phyloP scores from a whole-genome alignment of 2,113 vertebrate genomes.

The Rhabdomys dilectus region DNA sequence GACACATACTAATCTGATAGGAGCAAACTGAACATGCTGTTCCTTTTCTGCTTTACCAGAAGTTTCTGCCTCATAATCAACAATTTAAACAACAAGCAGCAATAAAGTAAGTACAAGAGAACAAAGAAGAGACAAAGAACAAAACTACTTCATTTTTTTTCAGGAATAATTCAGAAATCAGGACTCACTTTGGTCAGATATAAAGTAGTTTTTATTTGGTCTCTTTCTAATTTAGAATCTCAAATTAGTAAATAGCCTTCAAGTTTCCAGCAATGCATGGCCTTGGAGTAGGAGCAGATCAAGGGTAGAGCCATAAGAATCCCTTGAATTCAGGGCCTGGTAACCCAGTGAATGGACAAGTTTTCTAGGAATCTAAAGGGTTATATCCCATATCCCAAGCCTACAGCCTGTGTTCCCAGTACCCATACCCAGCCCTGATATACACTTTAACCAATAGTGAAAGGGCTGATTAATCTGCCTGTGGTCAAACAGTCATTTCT shows the following conservation, averaged over 20 bases:
- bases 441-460: conserved; percentile 2
- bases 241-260: conserved; percentile 17
- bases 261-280: neutral
- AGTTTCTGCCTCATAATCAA: neutral
- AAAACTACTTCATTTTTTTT: conserved; percentile 48
- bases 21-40: neutral
- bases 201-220: neutral
- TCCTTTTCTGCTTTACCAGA: conserved; percentile 38
- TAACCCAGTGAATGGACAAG: neutral
- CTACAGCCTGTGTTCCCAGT: neutral
- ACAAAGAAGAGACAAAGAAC: conserved; percentile 37
- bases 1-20: neutral
- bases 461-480: conserved; percentile 33
- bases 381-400: neutral
- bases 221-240: conserved; percentile 38
- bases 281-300: conserved; percentile 1
- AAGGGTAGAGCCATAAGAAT: neutral
- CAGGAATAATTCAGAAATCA: conserved; percentile 8
- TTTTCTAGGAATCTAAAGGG: conserved; percentile 36
- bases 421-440: neutral
- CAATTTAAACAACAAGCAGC: conserved; percentile 8
- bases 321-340: neutral
- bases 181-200: neutral
- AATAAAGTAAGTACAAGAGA: neutral
- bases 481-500: neutral